phyloP scores from a whole-genome alignment of 2,888 invertebrate species.

The Euplagia quadripunctaria region DNA sequence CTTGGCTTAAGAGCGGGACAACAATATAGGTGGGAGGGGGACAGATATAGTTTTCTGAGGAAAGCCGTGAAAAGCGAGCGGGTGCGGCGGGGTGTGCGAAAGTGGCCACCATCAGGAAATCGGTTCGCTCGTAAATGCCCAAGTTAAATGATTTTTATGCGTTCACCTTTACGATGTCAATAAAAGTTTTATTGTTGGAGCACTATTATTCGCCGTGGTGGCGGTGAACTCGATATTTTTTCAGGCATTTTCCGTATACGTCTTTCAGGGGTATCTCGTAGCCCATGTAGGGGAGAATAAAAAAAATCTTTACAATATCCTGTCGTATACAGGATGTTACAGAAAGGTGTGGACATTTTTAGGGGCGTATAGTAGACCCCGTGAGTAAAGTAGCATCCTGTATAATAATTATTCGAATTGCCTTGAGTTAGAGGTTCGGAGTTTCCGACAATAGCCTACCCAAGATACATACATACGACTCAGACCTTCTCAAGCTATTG shows the following conservation, averaged over 20 bases:
- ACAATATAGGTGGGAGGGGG: constrained; percentile 62
- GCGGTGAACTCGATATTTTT: constrained; percentile 50
- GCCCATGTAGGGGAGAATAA: constrained; percentile 17
- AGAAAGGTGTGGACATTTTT: too few species aligned
- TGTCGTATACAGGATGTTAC: too few species aligned
- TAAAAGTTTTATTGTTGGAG: constrained; percentile 70
- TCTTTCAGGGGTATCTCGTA: constrained; percentile 19
- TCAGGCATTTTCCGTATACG: constrained; percentile 53
- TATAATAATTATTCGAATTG: too few species aligned
- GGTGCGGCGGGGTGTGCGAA: constrained; percentile 72
- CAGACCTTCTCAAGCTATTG: too few species aligned
- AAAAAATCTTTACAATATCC: background rate
- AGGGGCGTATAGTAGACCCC: too few species aligned
- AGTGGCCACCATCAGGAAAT: constrained; percentile 80
- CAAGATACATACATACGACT: too few species aligned
- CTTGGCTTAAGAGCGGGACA: constrained; percentile 68
- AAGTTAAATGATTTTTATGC: constrained; percentile 76
- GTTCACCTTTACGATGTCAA: constrained; percentile 73
- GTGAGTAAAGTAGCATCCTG: too few species aligned
- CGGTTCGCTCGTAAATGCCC: constrained; percentile 71
- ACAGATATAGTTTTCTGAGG: constrained; percentile 74
- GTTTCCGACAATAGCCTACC: too few species aligned
- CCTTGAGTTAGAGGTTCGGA: too few species aligned
- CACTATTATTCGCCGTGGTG: constrained; percentile 60
- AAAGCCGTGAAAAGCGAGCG: constrained; percentile 78